These are phyloP conservation scores for Cataglyphis hispanica DNA, from an alignment of 1,140 invertebrate species.

Conservation along the genomic window DNA sequence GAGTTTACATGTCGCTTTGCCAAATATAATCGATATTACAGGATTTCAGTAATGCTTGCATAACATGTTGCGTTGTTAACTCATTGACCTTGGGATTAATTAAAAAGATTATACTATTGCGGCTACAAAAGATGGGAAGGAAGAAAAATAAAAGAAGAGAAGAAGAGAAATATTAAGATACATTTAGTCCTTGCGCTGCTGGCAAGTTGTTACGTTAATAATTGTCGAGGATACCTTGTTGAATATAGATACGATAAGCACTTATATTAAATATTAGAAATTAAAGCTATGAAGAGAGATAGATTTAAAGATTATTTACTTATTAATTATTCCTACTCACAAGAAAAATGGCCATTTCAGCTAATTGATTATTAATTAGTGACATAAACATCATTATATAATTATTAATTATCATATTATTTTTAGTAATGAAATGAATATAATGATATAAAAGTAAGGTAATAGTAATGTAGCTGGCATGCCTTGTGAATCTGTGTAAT, in stretches of 20 bases:
- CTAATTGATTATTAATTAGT: constrained; percentile 71
- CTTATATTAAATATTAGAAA: constrained; percentile 70
- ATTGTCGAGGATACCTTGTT: constrained; percentile 80
- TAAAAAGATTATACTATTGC: constrained; percentile 74
- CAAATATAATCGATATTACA: constrained; percentile 75
- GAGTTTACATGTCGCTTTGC: constrained; percentile 76
- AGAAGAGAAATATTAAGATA: constrained; percentile 76
- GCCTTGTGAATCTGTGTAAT: constrained; percentile 50
- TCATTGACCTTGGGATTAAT: constrained; percentile 73
- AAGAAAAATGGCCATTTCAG: constrained; percentile 67
- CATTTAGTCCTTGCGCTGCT: constrained; percentile 83
- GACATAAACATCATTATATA: constrained; percentile 65
- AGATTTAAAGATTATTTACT: constrained; percentile 73
- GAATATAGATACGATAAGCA: constrained; percentile 77
- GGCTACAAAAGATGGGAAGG: constrained; percentile 68
- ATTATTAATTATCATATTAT: constrained; percentile 69
- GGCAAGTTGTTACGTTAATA: constrained; percentile 86
- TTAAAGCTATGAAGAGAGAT: constrained; percentile 70
- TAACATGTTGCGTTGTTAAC: constrained; percentile 73
- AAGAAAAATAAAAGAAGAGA: constrained; percentile 66
- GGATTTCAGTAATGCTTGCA: constrained; percentile 77
- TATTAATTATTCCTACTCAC: constrained; percentile 68
- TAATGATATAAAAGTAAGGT: constrained; percentile 44
- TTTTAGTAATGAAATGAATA: constrained; percentile 63
- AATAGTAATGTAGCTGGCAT: constrained; percentile 55